Percentiles rank a stretch among this genome's conserved stretches.
These are phyloP conservation scores for Isaurus tuberculatus DNA, from an alignment of 92 coral and sea anemone species.

Conservation along the genomic window DNA sequence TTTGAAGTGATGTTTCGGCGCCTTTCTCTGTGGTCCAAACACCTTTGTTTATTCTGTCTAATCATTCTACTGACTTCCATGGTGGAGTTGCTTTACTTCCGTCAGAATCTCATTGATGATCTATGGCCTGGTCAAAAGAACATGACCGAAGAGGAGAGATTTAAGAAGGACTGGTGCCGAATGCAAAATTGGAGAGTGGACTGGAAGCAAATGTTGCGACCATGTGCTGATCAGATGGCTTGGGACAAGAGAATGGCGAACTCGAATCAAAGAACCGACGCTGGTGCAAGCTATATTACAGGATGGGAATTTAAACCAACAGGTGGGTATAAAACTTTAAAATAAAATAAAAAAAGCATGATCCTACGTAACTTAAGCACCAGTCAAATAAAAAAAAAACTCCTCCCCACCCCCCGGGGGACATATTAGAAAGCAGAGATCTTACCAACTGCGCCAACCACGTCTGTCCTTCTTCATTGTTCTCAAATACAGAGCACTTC, in stretches of 20 bases:
- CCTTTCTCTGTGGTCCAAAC: background rate
- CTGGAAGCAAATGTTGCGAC: constrained; percentile 21
- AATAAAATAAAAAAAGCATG: too few species aligned
- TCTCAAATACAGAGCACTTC: too few species aligned
- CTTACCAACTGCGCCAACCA: too few species aligned
- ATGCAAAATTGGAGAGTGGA: constrained; percentile 43
- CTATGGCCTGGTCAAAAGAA: background rate
- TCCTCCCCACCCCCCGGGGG: background rate
- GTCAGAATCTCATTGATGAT: background rate
- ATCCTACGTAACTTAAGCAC: too few species aligned
- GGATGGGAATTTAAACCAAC: constrained; percentile 22
- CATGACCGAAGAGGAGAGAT: background rate
- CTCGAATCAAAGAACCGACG: constrained; percentile 25
- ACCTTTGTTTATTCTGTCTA: background rate
- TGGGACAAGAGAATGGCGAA: constrained; percentile 22
- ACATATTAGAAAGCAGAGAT: too few species aligned
- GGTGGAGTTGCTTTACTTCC: background rate
- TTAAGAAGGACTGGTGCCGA: constrained; percentile 41
- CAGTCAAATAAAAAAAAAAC: background rate
- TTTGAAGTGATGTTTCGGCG: constrained; percentile 1
- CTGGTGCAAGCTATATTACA: constrained; percentile 15
- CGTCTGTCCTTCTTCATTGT: too few species aligned
- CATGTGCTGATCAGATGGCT: constrained; percentile 33
- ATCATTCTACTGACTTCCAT: background rate
- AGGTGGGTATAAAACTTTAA: background rate